These are phyloP conservation scores for Lasiurus borealis DNA, from an alignment of 2,113 vertebrate genomes.

Conservation along the genomic window DNA sequence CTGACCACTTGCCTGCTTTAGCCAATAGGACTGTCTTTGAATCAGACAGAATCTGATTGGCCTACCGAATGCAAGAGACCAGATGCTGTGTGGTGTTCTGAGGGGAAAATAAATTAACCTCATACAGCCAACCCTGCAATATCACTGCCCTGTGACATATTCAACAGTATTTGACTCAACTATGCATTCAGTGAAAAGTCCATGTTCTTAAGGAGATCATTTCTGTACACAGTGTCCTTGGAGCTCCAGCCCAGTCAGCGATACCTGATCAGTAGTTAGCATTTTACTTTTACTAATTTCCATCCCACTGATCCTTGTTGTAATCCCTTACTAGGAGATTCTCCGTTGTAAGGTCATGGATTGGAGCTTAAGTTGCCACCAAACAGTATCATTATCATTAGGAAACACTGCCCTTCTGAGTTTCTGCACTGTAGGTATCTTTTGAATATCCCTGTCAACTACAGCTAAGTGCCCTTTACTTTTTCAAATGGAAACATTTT, in stretches of 20 bases:
- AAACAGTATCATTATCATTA: not conserved
- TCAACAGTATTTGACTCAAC: not conserved
- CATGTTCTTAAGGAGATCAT: not conserved
- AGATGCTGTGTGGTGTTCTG: too few relatives aligned
- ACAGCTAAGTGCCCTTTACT: not conserved
- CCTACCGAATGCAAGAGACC: not conserved
- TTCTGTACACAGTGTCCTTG: not conserved
- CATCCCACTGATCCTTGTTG: not conserved
- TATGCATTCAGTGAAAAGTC: not conserved
- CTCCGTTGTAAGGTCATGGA: not conserved
- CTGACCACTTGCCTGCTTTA: not conserved
- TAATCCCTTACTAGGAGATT: not conserved
- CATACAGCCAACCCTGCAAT: not conserved
- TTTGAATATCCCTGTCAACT: not conserved
- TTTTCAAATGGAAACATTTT: conserved; percentile 32
- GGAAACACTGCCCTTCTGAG: not conserved
- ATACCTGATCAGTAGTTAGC: not conserved
- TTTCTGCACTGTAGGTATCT: not conserved
- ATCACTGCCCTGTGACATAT: not conserved
- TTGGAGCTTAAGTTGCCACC: not conserved
- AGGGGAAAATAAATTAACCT: not conserved
- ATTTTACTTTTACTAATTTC: conserved; percentile 41
- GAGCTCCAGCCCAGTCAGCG: not conserved
- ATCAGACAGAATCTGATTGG: not conserved
- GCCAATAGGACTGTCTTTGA: not conserved